Percentiles rank a stretch among this genome's conserved stretches.
Evolutionary conservation across 2,888 invertebrate species (phyloP).

Genomic region (Spodoptera picta): DNA sequence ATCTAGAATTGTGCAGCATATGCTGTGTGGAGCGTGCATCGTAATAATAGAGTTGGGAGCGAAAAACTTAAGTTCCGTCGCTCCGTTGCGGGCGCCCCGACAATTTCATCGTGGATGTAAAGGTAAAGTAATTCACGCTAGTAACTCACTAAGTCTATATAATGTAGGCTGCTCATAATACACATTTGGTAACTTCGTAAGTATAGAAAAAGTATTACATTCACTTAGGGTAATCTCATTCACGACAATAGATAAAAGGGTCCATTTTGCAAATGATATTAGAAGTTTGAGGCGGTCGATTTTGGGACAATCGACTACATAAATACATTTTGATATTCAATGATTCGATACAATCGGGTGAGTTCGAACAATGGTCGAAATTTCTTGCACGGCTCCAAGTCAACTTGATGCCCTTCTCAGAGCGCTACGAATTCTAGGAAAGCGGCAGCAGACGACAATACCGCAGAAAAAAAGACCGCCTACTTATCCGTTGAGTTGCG

Average conservation of each 20-base stretch:
- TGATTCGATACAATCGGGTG: conserved; percentile 23
- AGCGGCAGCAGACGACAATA: conserved; percentile 32
- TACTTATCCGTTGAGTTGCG: conserved; percentile 37
- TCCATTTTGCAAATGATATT: conserved; percentile 34
- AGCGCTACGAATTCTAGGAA: conserved; percentile 28
- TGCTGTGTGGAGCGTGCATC: conserved; percentile 46
- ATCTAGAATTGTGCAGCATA: conserved; percentile 50
- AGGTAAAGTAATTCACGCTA: conserved; percentile 44
- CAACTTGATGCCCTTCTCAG: conserved; percentile 19
- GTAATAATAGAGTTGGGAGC: conserved; percentile 61
- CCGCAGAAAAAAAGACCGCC: conserved; percentile 43
- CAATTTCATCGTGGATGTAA: conserved; percentile 56
- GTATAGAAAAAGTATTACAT: conserved; percentile 17
- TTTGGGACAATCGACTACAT: conserved; percentile 13
- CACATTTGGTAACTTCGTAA: conserved; percentile 4
- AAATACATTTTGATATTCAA: conserved; percentile 24
- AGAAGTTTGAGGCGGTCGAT: conserved; percentile 12
- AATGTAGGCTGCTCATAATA: conserved; percentile 11
- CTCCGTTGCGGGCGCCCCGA: conserved; percentile 66
- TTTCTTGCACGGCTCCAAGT: conserved; percentile 12
- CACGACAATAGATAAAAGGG: conserved; percentile 25
- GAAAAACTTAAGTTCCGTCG: conserved; percentile 67
- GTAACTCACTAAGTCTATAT: conserved; percentile 21
- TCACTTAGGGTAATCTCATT: conserved; percentile 25
- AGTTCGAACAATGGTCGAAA: conserved; percentile 10